Percentiles rank a stretch among this genome's conserved stretches.
Conservation (phyloP, 2,113 vertebrate species). For the Notarius quadriscutis region DNA sequence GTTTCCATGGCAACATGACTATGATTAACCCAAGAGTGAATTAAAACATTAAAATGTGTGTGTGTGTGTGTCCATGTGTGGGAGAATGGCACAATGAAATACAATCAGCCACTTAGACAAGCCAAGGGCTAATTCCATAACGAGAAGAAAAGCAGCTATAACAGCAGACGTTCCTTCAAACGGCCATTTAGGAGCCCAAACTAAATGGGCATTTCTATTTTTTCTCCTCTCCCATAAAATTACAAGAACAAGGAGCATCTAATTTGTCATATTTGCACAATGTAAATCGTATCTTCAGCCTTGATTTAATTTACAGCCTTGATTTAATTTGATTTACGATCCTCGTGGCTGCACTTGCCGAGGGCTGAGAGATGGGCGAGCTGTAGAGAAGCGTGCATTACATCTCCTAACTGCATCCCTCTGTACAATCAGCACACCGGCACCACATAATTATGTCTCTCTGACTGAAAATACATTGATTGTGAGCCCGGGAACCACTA, state of each 20-base stretch:
- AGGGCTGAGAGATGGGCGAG: slow-evolving; percentile 11
- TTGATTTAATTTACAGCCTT: slow-evolving; percentile 37
- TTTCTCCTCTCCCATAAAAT: background rate
- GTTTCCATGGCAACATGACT: slow-evolving; percentile 65
- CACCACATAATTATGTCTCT: background rate
- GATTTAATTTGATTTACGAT: slow-evolving; percentile 38
- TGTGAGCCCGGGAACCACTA: too few relatives aligned
- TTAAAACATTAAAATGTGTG: background rate
- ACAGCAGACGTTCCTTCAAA: slow-evolving; percentile 24
- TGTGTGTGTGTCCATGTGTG: background rate
- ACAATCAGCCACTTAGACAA: background rate
- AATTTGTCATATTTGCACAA: slow-evolving; percentile 45
- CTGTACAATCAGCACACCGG: background rate
- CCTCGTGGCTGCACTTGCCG: background rate
- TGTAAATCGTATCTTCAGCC: slow-evolving; percentile 39
- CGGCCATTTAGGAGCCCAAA: slow-evolving; percentile 15
- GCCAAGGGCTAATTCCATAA: slow-evolving; percentile 14
- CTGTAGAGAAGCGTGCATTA: background rate
- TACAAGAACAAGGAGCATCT: slow-evolving; percentile 7
- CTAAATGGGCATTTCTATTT: slow-evolving; percentile 19
- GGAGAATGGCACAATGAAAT: background rate
- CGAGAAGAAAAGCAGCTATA: background rate
- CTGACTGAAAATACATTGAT: background rate
- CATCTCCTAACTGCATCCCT: background rate
- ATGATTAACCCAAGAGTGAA: slow-evolving; percentile 41